Evolutionary conservation across 2,797 vertebrate species (phyloP).

Genomic region (Protosalanx chinensis): DNA sequence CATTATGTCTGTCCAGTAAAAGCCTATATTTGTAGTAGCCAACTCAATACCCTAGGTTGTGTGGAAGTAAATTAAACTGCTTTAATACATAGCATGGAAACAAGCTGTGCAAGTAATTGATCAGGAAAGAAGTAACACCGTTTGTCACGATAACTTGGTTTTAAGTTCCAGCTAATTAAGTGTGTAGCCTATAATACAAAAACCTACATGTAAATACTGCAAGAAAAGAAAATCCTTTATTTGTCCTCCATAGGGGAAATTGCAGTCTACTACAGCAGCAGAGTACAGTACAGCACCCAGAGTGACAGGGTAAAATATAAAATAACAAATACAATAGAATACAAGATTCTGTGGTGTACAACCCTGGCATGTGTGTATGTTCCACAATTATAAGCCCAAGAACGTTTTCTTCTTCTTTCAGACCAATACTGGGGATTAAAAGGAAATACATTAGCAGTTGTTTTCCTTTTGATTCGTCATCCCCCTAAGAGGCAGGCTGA

Average conservation of each 20-base stretch:
- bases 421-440: conserved; percentile 6
- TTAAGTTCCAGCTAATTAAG: neutral
- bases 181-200: too few relatives aligned
- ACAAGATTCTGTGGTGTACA: too few relatives aligned
- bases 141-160: neutral
- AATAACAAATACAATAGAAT: too few relatives aligned
- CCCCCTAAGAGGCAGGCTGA: conserved; percentile 9
- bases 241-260: too few relatives aligned
- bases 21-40: neutral
- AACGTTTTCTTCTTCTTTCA: neutral
- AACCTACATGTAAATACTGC: too few relatives aligned
- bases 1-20: conserved; percentile 21
- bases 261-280: too few relatives aligned
- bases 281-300: too few relatives aligned
- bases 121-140: neutral
- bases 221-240: too few relatives aligned
- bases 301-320: too few relatives aligned
- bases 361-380: too few relatives aligned
- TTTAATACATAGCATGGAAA: neutral
- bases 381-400: too few relatives aligned
- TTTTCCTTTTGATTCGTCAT: conserved; percentile 11
- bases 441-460: neutral
- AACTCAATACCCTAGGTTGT: neutral
- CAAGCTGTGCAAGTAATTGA: neutral
- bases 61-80: conserved; percentile 2